Conservation (phyloP, 2,113 vertebrate species). For the Hoplias malabaricus region DNA sequence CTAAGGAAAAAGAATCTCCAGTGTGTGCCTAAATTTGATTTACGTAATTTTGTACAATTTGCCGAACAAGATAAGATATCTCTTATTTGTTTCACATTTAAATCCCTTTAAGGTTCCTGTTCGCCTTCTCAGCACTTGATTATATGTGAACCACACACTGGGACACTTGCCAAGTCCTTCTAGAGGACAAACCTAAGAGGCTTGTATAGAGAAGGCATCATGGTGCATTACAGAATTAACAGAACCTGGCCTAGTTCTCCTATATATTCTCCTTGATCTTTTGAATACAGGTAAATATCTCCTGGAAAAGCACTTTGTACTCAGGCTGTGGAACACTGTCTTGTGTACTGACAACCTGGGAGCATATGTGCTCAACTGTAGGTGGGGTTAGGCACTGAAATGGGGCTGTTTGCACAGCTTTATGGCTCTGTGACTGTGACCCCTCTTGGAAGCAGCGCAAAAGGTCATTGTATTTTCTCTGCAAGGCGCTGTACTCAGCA, state of each 20-base stretch:
- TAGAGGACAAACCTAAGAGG: not conserved
- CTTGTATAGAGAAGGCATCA: not conserved
- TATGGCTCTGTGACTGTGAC: slow-evolving; percentile 69
- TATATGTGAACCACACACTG: slow-evolving; percentile 18
- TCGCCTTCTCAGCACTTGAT: not conserved
- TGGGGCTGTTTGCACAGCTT: slow-evolving; percentile 77
- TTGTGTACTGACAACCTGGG: not conserved
- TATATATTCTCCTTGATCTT: slow-evolving; percentile 92
- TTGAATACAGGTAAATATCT: slow-evolving; percentile 91
- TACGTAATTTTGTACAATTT: not conserved
- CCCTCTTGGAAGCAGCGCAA: slow-evolving; percentile 76
- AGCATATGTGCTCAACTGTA: not conserved
- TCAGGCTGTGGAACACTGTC: slow-evolving; percentile 74
- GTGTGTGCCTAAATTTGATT: too few species aligned
- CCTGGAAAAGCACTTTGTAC: slow-evolving; percentile 90
- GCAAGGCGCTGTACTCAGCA: slow-evolving; percentile 90
- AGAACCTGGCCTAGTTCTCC: slow-evolving; percentile 70
- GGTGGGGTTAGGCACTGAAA: slow-evolving; percentile 33
- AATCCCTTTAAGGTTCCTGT: slow-evolving; percentile 37
- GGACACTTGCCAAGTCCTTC: not conserved
- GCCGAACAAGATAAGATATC: not conserved
- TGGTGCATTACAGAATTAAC: slow-evolving; percentile 6
- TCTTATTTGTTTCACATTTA: slow-evolving; percentile 56
- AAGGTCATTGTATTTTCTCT: slow-evolving; percentile 90
- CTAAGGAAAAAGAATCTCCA: too few species aligned